A percentile compares a stretch with the other conserved stretches of the same genome.
Evolutionary conservation across 2,113 vertebrate species (phyloP).

Genomic region (Dicaeum eximium): DNA sequence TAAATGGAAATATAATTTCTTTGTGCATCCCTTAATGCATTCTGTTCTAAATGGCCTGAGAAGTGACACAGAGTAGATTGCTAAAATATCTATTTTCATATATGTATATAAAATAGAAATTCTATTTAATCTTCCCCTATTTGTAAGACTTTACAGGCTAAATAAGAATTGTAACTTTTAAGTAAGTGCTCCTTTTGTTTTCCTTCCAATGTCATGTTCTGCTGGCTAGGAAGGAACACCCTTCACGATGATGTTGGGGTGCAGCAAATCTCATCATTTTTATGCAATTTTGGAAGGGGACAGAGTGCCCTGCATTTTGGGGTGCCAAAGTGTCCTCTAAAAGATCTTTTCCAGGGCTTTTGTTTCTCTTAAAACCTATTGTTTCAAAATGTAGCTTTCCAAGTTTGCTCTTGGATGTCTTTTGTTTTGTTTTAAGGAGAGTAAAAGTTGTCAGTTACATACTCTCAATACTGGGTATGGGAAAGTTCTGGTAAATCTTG

Average conservation of each 20-base stretch:
- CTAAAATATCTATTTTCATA: neutral
- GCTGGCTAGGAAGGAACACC: neutral
- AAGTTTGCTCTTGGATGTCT: neutral
- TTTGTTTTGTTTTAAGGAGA: neutral
- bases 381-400: neutral
- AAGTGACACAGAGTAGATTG: neutral
- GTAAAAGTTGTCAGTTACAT: neutral
- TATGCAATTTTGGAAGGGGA: neutral
- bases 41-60: neutral
- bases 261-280: neutral
- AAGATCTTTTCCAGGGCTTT: neutral
- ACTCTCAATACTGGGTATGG: neutral
- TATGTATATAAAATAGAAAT: neutral
- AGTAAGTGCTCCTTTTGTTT: neutral
- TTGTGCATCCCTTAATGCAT: neutral
- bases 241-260: accelerated
- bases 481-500: neutral
- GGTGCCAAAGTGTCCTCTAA: neutral
- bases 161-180: neutral
- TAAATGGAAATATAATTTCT: neutral
- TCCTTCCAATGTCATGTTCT: neutral
- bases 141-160: neutral
- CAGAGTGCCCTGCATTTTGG: neutral
- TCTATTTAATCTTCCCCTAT: neutral
- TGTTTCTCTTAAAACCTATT: neutral